These are phyloP conservation scores for Sebastes glaucus DNA, from an alignment of 2,797 vertebrate species.

Conservation along the genomic window DNA sequence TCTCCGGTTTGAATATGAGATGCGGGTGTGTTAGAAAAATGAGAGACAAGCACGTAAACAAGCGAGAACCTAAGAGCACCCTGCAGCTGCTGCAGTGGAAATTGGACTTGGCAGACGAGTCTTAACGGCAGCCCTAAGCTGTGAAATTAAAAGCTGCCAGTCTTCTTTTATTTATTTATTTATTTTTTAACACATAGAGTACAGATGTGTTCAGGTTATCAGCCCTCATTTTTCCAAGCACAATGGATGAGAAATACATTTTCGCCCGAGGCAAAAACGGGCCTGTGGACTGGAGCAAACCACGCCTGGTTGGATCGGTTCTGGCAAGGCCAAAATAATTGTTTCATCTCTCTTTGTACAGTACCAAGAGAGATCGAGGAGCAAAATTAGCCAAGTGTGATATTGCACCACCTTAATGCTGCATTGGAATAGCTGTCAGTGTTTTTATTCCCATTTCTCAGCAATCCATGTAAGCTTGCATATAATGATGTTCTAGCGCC, in stretches of 20 bases:
- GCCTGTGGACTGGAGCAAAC: slow-evolving; percentile 28
- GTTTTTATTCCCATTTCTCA: slow-evolving; percentile 36
- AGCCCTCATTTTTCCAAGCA: slow-evolving; percentile 34
- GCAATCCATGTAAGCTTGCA: slow-evolving; percentile 2
- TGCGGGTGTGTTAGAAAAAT: slow-evolving; percentile 21
- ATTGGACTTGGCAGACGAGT: slow-evolving; percentile 58
- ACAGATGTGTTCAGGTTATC: slow-evolving; percentile 34
- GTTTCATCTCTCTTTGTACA: slow-evolving; percentile 40
- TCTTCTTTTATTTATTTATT: slow-evolving; percentile 17
- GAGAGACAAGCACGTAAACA: slow-evolving; percentile 38
- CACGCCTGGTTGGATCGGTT: slow-evolving; percentile 8
- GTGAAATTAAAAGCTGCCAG: slow-evolving; percentile 57
- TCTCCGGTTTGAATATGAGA: slow-evolving; percentile 25
- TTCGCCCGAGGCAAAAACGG: slow-evolving; percentile 42
- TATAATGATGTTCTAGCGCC: slow-evolving; percentile 27
- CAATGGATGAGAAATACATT: slow-evolving; percentile 37
- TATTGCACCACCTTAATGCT: slow-evolving; percentile 45
- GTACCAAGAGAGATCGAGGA: slow-evolving; percentile 22
- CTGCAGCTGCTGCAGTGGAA: slow-evolving; percentile 43
- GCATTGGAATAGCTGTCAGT: slow-evolving; percentile 26
- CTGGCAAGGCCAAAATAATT: slow-evolving; percentile 56
- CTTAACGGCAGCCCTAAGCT: slow-evolving; percentile 28
- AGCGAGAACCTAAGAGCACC: slow-evolving; percentile 27
- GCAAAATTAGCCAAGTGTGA: slow-evolving; percentile 58
- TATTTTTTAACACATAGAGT: not conserved